Evolutionary conservation across 2,888 invertebrate species (phyloP).

Genomic region (Tanypteryx hageni): DNA sequence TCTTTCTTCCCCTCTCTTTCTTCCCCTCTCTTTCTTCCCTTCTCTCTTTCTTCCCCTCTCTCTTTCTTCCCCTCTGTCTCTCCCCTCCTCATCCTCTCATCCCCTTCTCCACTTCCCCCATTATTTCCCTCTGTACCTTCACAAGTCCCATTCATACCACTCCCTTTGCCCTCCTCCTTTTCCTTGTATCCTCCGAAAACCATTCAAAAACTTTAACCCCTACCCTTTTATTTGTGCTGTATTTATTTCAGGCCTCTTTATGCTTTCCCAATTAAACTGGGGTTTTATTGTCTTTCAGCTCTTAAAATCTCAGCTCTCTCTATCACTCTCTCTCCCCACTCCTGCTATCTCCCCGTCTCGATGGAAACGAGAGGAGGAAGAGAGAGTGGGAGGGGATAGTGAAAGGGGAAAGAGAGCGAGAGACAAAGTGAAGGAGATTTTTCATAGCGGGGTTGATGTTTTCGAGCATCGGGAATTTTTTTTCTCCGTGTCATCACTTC

Average conservation of each 20-base stretch:
- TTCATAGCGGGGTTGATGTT: neutral
- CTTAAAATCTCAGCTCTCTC: slow-evolving; percentile 1
- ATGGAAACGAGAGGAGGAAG: neutral
- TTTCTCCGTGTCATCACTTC: neutral
- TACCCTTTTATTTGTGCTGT: neutral
- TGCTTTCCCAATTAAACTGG: slow-evolving; percentile 22
- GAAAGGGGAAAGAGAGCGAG: neutral
- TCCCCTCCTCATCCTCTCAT: neutral
- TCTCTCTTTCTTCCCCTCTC: neutral
- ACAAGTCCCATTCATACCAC: neutral
- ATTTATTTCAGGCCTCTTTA: slow-evolving; percentile 3
- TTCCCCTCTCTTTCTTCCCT: too few species aligned
- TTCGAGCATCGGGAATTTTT: neutral
- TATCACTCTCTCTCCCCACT: neutral
- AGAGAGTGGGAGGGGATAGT: neutral
- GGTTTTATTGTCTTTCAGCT: neutral
- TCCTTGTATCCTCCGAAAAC: slow-evolving; percentile 10
- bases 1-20: too few species aligned
- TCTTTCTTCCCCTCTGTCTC: neutral
- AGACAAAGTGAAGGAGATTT: neutral
- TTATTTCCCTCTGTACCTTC: neutral
- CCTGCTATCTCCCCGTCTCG: neutral
- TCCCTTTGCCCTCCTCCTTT: slow-evolving; percentile 16
- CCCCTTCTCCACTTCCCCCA: neutral
- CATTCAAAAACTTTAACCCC: slow-evolving; percentile 23